Base-by-base conservation (phyloP, 2,888 invertebrate genomes). In the Erebia aethiops region DNA sequence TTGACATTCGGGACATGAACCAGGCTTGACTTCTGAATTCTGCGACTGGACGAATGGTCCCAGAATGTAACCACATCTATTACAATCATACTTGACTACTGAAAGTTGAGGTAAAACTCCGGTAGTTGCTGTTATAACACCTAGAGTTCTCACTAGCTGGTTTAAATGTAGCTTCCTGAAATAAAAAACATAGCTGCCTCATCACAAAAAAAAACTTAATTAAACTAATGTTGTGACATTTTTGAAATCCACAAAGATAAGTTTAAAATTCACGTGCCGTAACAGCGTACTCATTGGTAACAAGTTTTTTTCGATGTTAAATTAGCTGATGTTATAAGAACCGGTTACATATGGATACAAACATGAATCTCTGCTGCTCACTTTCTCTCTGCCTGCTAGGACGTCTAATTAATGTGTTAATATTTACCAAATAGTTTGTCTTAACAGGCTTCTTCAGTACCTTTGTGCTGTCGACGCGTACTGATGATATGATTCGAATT, bases 1-100 rank as follows among this genome's bases (percentile, higher is more conserved):
- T 87, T 99, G 99, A 95, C 99, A 99, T 84, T 99, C 99, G 0
- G 99, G 99, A 93, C 99, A 99, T 0, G 98, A 97, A 0, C 98
- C 98, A 0, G 99, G 99, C 82, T 97, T 98, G 0, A 99, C 97
- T 93, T 99, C 99, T 4, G 97, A 93, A 81, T 97, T 96, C 88
- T 99, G 98, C 0, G 97, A 95, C 91, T 99, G 99, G 16, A 98
- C 96, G 85, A 98, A 99, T 0, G 99, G 99, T 0, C 99, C 99
- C 77, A 99, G 91, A 35, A 99, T 95, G 84, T 97, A 99, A 9
- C 98, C 98, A 87, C 99, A 99, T 81, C 98, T 97, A 77, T 97
- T 96, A 94, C 99, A 99, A 89, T 99, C 99, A 84, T 98, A 99
- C 86, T 99, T 99, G 65, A 99, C 97, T 56, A 99, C 95, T 0